Percentiles rank a stretch among this genome's conserved stretches.
These are phyloP conservation scores for Eidolon dupreanum DNA, from an alignment of 2,797 vertebrate species.

Conservation along the genomic window DNA sequence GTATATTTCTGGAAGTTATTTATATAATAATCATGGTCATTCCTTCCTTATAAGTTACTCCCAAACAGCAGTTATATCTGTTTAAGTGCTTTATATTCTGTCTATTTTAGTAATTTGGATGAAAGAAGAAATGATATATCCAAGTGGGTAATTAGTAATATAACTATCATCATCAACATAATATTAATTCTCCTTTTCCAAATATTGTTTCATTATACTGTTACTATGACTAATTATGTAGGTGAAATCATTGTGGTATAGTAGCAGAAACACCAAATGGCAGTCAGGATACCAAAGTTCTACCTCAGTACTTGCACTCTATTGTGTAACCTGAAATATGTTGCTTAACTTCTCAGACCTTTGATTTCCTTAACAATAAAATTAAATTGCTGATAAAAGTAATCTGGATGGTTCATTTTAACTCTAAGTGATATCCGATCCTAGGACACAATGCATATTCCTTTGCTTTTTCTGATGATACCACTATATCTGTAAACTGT, in stretches of 20 bases:
- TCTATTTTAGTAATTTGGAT: constrained; percentile 33
- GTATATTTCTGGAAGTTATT: neutral
- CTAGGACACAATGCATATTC: neutral
- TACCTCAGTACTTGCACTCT: neutral
- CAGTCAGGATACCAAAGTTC: neutral
- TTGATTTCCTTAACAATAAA: constrained; percentile 16
- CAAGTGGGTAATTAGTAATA: neutral
- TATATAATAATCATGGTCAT: neutral
- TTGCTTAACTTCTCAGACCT: neutral
- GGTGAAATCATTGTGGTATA: neutral
- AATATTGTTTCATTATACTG: neutral
- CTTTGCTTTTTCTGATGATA: constrained; percentile 2
- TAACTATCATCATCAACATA: neutral
- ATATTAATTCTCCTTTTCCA: constrained; percentile 5
- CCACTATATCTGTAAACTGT: neutral
- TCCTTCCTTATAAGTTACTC: neutral
- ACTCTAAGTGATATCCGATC: neutral
- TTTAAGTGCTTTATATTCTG: constrained; percentile 3
- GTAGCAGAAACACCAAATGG: neutral
- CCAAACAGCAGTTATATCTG: neutral
- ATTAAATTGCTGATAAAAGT: neutral
- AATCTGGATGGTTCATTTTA: neutral
- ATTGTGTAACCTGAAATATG: neutral
- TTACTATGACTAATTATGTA: neutral
- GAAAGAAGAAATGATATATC: neutral